phyloP scores from a whole-genome alignment of 2,797 vertebrate species.

The Zenarchopterus dispar region DNA sequence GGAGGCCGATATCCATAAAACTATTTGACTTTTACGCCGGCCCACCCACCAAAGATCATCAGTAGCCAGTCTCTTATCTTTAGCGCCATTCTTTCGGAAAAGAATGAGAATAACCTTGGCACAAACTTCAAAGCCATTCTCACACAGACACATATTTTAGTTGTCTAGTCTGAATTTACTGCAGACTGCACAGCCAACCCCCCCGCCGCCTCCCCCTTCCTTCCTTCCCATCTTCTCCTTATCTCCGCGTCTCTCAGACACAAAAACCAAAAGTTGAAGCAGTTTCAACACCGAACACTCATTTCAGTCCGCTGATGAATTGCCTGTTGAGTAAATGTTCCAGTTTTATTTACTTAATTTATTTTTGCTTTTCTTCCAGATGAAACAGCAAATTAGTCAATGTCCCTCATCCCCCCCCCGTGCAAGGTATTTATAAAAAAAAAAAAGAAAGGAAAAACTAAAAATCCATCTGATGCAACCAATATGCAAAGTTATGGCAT shows the following conservation, averaged over 20 bases:
- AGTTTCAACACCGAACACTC: conserved; percentile 14
- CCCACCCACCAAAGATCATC: conserved; percentile 36
- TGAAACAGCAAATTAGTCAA: conserved; percentile 2
- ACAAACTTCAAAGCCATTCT: conserved; percentile 35
- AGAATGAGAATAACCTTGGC: conserved; percentile 33
- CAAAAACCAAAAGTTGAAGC: background rate
- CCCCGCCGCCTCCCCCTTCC: no score
- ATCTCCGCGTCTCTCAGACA: background rate
- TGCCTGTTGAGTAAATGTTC: conserved; percentile 15
- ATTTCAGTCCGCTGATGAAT: conserved; percentile 25
- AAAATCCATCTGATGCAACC: conserved; percentile 33
- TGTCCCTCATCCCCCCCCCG: background rate
- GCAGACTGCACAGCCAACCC: conserved; percentile 18
- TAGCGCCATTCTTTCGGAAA: conserved; percentile 24
- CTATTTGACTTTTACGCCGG: conserved; percentile 20
- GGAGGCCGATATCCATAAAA: background rate
- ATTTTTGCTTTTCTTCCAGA: background rate
- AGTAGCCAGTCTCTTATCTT: conserved; percentile 27
- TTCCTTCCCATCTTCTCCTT: background rate
- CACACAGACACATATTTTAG: conserved; percentile 16
- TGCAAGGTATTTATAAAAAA: conserved; percentile 15
- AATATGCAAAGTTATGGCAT: conserved; percentile 30
- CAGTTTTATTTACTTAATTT: background rate
- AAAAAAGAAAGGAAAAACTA: conserved; percentile 10
- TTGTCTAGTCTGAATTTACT: conserved; percentile 34